Evolutionary conservation across 2,888 invertebrate genomes (phyloP), one percentile per base, ranked within the genome.

Genomic region (Linyphia triangularis): DNA sequence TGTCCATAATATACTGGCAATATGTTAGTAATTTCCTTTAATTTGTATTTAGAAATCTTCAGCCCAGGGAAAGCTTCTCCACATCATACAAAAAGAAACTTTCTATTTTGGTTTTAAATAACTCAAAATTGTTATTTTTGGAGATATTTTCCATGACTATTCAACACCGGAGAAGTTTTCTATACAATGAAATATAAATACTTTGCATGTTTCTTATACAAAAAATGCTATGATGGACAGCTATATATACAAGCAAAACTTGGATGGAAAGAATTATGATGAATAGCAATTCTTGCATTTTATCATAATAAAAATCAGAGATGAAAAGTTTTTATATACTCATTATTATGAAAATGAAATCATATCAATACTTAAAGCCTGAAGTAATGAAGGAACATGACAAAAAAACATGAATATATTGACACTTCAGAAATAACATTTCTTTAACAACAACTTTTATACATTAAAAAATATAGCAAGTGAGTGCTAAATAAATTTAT

Each of bases 121-220:
- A 77, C 28, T 67, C 19, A 30, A 57, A 67, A 57, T 57, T 37
- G 40, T 22, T n/a, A 26, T 69, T 5, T 67, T 40, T 65, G 59
- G 40, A 73, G 72, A 51, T 37, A 73, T 73, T 51, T 83, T 51
- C 6, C 4, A 57, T 61, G 72, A 82, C 70, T 82, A 82, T 70
- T 81, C 4, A 82, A 82, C 82, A 82, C 82, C 61, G 72, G 72
- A 72, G 43, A 72, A 10, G 19, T 69, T 69, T 43, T 43, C 28
- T 37, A 19, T 65, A 70, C 63, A 63, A 24, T 43, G 28, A 63
- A 22, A 51, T 33, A 81, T 81, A 81, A 81, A 81, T 82, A 72
- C 72, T 82, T 82, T 82, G 82, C 63, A 72, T 63, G 61, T 72
- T 72, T 69, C 59, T 70, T 43, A 72, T 72, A 82, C 61, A 72